Evolutionary conservation across 2,113 vertebrate species (phyloP).

Genomic region (Amblyopsis rosae): DNA sequence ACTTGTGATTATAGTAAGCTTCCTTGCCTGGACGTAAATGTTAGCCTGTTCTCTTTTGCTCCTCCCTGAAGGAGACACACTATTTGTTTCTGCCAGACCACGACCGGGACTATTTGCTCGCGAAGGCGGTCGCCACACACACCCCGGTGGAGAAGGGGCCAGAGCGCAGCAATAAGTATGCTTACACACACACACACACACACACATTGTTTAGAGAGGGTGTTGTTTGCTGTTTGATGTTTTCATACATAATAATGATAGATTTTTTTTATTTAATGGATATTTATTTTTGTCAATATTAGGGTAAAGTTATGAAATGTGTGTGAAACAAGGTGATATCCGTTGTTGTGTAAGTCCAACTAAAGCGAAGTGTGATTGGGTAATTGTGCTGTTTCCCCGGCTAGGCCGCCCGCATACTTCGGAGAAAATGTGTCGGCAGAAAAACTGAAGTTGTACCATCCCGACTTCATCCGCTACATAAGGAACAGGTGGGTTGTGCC

Average conservation of each 20-base stretch:
- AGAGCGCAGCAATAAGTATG: conserved; percentile 62
- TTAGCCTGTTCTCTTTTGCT: not conserved
- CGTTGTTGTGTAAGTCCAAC: too few species aligned
- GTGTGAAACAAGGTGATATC: too few species aligned
- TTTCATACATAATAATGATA: too few species aligned
- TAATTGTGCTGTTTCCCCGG: too few species aligned
- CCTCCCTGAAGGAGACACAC: conserved; percentile 70
- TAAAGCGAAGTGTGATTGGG: too few species aligned
- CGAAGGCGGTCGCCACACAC: conserved; percentile 70
- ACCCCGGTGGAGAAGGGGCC: conserved; percentile 52
- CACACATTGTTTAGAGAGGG: too few species aligned
- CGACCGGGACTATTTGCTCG: conserved; percentile 78
- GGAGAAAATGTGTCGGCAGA: conserved; percentile 64
- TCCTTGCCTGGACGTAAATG: too few species aligned
- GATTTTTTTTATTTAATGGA: too few species aligned
- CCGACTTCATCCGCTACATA: conserved; percentile 82
- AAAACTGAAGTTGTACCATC: conserved; percentile 83
- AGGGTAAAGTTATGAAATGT: too few species aligned
- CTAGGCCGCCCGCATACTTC: conserved; percentile 72
- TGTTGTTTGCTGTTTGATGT: too few species aligned
- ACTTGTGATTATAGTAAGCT: not conserved
- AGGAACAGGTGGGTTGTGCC: conserved; percentile 78
- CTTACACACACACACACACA: too few species aligned
- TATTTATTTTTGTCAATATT: too few species aligned
- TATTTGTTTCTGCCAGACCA: conserved; percentile 82